A percentile compares a stretch with the other conserved stretches of the same genome.
These are phyloP conservation scores for Apocheima hispidaria DNA, from an alignment of 2,888 invertebrate genomes.

Conservation along the genomic window DNA sequence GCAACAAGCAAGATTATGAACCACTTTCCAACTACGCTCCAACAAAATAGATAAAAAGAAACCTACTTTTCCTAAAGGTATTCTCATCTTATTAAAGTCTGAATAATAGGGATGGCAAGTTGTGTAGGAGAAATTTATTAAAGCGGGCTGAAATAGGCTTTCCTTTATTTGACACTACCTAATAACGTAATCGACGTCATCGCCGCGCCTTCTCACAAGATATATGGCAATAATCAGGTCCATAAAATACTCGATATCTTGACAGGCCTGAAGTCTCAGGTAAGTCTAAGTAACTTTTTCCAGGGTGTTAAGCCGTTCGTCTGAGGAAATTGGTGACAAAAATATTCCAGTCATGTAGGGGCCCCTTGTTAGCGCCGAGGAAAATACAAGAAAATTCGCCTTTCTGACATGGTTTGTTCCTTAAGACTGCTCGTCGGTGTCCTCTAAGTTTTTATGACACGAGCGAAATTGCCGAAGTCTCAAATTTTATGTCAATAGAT, in stretches of 20 bases:
- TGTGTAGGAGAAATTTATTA: conserved; percentile 34
- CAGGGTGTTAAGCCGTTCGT: conserved; percentile 75
- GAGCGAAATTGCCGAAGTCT: conserved; percentile 64
- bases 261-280: conserved; percentile 68
- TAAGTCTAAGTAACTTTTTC: conserved; percentile 77
- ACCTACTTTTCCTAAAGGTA: conserved; percentile 24
- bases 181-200: conserved; percentile 53
- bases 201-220: conserved; percentile 54
- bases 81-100: conserved; percentile 25
- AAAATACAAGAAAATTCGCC: conserved; percentile 74
- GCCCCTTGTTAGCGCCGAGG: conserved; percentile 78
- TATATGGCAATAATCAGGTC: conserved; percentile 59
- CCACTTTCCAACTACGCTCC: neutral
- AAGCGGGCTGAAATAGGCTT: conserved; percentile 42
- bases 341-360: conserved; percentile 83
- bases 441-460: conserved; percentile 67
- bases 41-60: neutral
- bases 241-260: conserved; percentile 70
- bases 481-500: conserved; percentile 72
- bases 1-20: neutral
- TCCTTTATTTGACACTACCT: conserved; percentile 45
- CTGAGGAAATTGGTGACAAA: conserved; percentile 80
- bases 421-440: conserved; percentile 62
- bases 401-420: conserved; percentile 71
- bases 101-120: conserved; percentile 27